phyloP scores from a whole-genome alignment of 2,113 vertebrate genomes.

The Pachyramphus minor region DNA sequence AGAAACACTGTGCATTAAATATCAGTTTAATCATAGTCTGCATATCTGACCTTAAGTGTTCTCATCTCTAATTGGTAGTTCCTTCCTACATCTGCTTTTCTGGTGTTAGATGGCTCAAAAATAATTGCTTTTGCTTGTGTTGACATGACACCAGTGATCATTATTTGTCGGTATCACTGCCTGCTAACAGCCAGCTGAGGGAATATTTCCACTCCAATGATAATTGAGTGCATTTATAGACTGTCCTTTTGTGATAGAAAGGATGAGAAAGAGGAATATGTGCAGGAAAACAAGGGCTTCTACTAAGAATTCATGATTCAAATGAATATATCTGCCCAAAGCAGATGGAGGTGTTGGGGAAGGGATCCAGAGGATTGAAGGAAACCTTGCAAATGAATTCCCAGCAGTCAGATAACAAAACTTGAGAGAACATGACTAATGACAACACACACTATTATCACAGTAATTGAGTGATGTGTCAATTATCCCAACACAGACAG shows the following conservation, averaged over 20 bases:
- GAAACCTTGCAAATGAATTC: background rate
- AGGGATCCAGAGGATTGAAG: background rate
- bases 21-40: background rate
- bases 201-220: background rate
- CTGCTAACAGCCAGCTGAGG: background rate
- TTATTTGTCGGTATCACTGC: background rate
- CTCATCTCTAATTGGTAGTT: conserved; percentile 14
- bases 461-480: background rate
- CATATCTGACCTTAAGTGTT: background rate
- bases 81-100: conserved; percentile 2
- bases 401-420: background rate
- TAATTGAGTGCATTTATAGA: background rate
- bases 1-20: background rate
- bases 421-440: background rate
- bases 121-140: conserved; percentile 3
- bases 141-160: background rate
- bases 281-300: background rate
- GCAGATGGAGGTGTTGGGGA: background rate
- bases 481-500: background rate
- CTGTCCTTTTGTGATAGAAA: background rate
- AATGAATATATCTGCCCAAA: background rate
- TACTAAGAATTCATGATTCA: background rate
- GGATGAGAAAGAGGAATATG: background rate
- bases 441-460: fast-evolving
- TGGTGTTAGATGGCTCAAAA: background rate